Base-by-base conservation (phyloP, 2,888 invertebrate genomes). In the Xylota sylvarum region DNA sequence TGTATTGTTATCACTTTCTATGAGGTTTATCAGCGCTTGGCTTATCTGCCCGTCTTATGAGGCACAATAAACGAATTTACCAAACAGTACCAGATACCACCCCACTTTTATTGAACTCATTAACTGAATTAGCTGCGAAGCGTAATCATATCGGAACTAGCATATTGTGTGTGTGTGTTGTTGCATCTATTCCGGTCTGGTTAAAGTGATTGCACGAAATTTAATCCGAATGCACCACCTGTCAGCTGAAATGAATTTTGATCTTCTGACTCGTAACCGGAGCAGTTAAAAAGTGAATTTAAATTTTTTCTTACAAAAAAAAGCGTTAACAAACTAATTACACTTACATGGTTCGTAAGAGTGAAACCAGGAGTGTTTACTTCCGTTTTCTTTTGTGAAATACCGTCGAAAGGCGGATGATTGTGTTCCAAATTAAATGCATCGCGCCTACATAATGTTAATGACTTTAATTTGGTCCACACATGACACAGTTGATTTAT, bases 101-200 rank as follows among this genome's bases (percentile, higher is more conserved):
- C 50, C 19, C 19, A 50, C 5, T 23, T 50, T 23, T 50, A 50
- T 23, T 23, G 50, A 1, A 50, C 50, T 23, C 19, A 27, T 27
- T 35, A 58, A 37, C 14, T 17, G 17, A 12, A 58, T 35, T 12
- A 35, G 35, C 35, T 37, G 9, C 12, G 9, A 35, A 14, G 35
- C 35, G 35, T 58, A 37, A 58, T 58, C 37, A 58, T 58, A 58
- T 58, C 27, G 56, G 17, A 14, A 32, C 30, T 1, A 7, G 5
- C 9, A 1, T n/a, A 23, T 9, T 17, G 14, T 6, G n/a, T 27
- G 12, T n/a, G 7, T 43, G 23, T 23, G 23, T 1, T 23, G 23
- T 23, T 23, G 60, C 27, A 43, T 60, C 60, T 40, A 60, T 60
- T 60, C 60, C 60, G 60, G 60, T 60, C 60, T 60, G 60, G 43